Evolutionary conservation across 64 coral and sea anemone genomes (phyloP).

Genomic region (Stichodactyla helianthus): DNA sequence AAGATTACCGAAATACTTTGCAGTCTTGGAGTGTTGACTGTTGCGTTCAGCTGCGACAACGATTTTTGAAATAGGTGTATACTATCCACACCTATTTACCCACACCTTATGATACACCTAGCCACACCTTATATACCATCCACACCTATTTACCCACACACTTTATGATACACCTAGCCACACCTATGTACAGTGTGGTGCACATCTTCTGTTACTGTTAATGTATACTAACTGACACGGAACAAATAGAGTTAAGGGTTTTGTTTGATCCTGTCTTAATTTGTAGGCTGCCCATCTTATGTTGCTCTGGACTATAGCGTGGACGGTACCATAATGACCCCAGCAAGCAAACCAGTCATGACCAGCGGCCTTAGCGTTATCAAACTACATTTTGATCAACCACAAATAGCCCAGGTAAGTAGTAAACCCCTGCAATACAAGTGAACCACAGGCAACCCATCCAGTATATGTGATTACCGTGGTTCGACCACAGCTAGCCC

Average conservation of each 20-base stretch:
- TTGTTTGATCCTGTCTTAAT: not conserved
- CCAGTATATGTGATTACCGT: not conserved
- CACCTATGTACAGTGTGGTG: no score
- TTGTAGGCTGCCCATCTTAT: conserved; percentile 74
- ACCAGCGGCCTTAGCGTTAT: conserved; percentile 88
- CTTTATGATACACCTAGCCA: not conserved
- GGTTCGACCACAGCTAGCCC: not conserved
- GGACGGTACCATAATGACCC: conserved; percentile 70
- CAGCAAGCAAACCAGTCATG: conserved; percentile 75
- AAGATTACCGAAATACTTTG: no score
- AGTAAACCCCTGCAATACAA: no score
- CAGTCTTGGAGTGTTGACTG: no score
- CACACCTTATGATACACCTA: not conserved
- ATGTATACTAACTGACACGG: no score
- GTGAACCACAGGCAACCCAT: not conserved
- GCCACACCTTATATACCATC: no score
- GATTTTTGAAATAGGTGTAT: no score
- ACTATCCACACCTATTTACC: no score
- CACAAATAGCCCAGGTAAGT: conserved; percentile 79
- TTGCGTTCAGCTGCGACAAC: no score
- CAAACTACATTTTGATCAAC: conserved; percentile 62
- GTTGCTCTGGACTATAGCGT: conserved; percentile 75
- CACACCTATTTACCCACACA: no score
- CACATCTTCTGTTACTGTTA: no score
- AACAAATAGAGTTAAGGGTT: not conserved